phyloP scores from a whole-genome alignment of 2,113 vertebrate genomes.

The Tragelaphus imberbis region DNA sequence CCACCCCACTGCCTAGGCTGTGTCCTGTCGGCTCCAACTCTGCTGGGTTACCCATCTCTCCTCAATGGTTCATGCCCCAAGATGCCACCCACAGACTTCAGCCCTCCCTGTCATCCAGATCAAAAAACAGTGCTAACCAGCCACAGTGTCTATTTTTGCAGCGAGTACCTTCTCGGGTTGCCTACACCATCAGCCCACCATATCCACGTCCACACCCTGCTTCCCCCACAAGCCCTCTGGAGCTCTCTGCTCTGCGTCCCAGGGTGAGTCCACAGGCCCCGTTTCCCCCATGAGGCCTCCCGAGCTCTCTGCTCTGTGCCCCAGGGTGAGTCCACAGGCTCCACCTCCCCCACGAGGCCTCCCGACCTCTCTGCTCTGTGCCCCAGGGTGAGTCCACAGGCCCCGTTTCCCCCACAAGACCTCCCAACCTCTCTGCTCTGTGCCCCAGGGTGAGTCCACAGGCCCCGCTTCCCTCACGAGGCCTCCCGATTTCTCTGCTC shows the following conservation, averaged over 20 bases:
- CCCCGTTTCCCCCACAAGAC: neutral
- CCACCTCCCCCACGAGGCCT: too few species aligned
- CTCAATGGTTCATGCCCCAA: fast-evolving
- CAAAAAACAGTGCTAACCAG: neutral
- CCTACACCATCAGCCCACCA: fast-evolving
- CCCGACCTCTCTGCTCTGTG: too few species aligned
- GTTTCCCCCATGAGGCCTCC: neutral
- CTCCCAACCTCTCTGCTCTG: fast-evolving
- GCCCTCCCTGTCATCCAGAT: neutral
- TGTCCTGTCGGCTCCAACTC: neutral
- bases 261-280: neutral
- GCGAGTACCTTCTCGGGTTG: fast-evolving
- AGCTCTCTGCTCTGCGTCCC: fast-evolving
- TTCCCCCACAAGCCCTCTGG: neutral
- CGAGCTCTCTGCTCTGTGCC: fast-evolving
- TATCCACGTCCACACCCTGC: fast-evolving
- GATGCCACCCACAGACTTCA: neutral
- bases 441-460: fast-evolving
- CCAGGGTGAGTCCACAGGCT: neutral
- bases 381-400: too few species aligned
- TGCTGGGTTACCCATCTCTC: neutral
- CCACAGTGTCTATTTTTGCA: neutral
- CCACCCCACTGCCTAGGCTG: neutral
- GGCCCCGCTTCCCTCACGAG: neutral
- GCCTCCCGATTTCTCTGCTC: too few species aligned